A percentile compares a stretch with the other conserved stretches of the same genome.
phyloP scores from a whole-genome alignment of 2,113 vertebrate species.

The Tupaia tana region DNA sequence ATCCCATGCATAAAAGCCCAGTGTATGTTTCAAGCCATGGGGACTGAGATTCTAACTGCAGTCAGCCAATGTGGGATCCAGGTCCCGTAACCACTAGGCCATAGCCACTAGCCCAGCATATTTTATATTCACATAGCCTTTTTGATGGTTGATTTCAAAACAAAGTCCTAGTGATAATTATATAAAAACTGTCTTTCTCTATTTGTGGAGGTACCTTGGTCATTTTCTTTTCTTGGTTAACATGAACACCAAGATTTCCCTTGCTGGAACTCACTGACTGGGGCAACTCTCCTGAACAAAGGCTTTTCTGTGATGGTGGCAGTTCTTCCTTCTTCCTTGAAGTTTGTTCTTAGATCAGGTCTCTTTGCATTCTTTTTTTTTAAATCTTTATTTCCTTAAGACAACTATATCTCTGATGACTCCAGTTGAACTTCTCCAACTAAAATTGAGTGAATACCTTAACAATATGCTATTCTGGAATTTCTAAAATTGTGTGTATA shows the following conservation, averaged over 20 bases:
- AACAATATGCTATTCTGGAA: background rate
- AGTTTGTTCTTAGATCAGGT: background rate
- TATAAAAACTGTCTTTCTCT: background rate
- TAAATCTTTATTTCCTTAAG: constrained; percentile 24
- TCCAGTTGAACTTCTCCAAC: constrained; percentile 28
- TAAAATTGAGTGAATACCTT: background rate
- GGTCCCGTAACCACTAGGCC: too few species aligned
- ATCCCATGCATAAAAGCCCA: too few species aligned
- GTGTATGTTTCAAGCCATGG: too few species aligned
- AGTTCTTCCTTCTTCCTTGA: constrained; percentile 64
- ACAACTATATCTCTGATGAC: constrained; percentile 31
- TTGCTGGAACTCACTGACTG: background rate
- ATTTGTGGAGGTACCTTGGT: background rate
- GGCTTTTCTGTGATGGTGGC: background rate
- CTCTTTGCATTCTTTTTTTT: background rate
- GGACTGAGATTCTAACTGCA: too few species aligned
- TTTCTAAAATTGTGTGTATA: background rate
- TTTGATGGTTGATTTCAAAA: background rate
- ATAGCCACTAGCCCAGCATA: too few species aligned
- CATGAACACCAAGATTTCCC: background rate
- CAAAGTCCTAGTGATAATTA: background rate
- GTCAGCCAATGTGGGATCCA: too few species aligned
- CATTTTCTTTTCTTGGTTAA: background rate
- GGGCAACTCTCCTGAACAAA: constrained; percentile 35
- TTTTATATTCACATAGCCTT: background rate